Evolutionary conservation across 2,113 vertebrate species (phyloP).

Genomic region (Aramus guarauna): DNA sequence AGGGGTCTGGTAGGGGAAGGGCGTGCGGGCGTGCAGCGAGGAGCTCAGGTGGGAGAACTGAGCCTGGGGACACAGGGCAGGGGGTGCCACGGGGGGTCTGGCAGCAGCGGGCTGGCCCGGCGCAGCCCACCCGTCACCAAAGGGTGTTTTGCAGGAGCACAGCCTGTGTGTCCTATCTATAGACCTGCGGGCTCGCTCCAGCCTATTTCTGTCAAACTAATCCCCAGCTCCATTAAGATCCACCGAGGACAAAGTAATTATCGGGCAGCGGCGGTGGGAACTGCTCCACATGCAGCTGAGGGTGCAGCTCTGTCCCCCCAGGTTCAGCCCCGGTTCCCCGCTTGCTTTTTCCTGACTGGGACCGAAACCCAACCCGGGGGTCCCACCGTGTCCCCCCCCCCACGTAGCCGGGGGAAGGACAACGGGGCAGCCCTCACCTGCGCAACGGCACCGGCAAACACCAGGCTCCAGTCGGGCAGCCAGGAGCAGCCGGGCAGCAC

Average conservation of each 20-base stretch:
- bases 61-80: conserved; percentile 65
- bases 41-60: conserved; percentile 87
- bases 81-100: accelerated
- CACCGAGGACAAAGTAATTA: not conserved
- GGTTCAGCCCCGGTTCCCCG: accelerated
- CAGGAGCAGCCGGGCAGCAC: conserved; percentile 83
- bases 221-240: not conserved
- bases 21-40: conserved; percentile 80
- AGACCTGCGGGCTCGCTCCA: not conserved
- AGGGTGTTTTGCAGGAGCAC: not conserved
- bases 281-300: not conserved
- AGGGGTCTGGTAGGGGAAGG: conserved; percentile 82
- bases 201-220: not conserved
- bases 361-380: not conserved
- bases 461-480: conserved; percentile 85
- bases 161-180: not conserved
- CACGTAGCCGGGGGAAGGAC: too few relatives aligned
- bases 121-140: not conserved
- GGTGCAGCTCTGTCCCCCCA: accelerated
- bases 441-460: conserved; percentile 82
- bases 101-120: accelerated
- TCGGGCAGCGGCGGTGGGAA: not conserved
- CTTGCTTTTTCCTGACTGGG: not conserved
- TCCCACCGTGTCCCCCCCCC: not conserved
- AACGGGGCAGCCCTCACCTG: conserved; percentile 73